These are phyloP conservation scores for Pseudococcus viburni DNA, from an alignment of 2,888 invertebrate species.

Conservation along the genomic window DNA sequence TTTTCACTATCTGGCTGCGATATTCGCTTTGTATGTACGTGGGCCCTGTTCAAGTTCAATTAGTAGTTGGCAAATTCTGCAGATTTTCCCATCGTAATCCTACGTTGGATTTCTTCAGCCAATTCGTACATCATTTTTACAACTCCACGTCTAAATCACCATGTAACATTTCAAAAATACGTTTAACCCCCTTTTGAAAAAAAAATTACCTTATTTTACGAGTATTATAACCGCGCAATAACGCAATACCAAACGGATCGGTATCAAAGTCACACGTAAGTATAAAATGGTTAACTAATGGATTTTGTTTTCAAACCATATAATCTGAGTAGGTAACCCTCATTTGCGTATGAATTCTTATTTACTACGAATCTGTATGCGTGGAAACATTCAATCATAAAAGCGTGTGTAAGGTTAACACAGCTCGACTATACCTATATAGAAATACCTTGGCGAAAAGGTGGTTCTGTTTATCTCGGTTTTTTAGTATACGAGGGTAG, in stretches of 20 bases:
- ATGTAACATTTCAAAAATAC: no score
- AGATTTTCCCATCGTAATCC: no score
- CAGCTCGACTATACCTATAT: neutral
- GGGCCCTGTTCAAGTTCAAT: no score
- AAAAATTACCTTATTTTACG: no score
- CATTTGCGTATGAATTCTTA: conserved; percentile 53
- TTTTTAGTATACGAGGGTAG: neutral
- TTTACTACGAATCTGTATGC: conserved; percentile 45
- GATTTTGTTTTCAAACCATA: conserved; percentile 47
- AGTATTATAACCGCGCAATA: neutral
- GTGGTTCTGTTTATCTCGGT: conserved; percentile 34
- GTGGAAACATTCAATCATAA: conserved; percentile 52
- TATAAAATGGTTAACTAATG: conserved; percentile 36
- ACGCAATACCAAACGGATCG: neutral
- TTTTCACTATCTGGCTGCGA: no score
- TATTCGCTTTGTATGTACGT: no score
- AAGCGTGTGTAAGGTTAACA: conserved; percentile 24
- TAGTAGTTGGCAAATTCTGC: no score
- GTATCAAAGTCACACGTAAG: conserved; percentile 34
- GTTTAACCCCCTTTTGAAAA: no score
- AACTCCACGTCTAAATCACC: no score
- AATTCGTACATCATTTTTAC: no score
- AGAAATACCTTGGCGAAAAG: conserved; percentile 37
- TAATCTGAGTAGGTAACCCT: conserved; percentile 47
- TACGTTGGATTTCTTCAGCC: no score